Percentiles rank a stretch among this genome's conserved stretches.
Evolutionary conservation across 2,888 invertebrate genomes (phyloP).

Genomic region (Callimorpha dominula): DNA sequence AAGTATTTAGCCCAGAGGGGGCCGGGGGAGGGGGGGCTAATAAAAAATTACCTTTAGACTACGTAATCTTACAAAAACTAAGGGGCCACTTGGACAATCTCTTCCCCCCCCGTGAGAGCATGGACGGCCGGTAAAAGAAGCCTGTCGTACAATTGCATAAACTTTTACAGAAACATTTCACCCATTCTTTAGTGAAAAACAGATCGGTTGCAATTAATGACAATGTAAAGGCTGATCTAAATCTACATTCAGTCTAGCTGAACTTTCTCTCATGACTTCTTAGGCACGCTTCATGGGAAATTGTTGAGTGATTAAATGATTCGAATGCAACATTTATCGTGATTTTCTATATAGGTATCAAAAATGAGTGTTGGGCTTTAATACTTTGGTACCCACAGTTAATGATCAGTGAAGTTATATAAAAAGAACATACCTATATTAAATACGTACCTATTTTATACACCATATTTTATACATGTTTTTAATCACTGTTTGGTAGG

Average conservation of each 20-base stretch:
- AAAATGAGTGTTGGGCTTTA: conserved; percentile 39
- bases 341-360: conserved; percentile 23
- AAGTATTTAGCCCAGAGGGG: too few relatives aligned
- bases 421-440: background rate
- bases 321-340: conserved; percentile 17
- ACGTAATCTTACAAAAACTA: too few relatives aligned
- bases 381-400: conserved; percentile 24
- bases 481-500: too few relatives aligned
- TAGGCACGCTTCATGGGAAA: background rate
- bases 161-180: background rate
- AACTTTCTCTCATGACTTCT: background rate
- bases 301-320: background rate
- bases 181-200: background rate
- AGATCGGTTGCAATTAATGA: background rate
- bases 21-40: too few relatives aligned
- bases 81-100: too few relatives aligned
- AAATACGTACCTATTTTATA: background rate
- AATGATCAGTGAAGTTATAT: conserved; percentile 30
- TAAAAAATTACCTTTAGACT: too few relatives aligned
- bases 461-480: too few relatives aligned
- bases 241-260: background rate
- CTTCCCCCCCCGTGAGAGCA: too few relatives aligned
- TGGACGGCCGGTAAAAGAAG: too few relatives aligned
- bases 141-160: too few relatives aligned
- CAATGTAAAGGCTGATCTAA: background rate